Base-by-base conservation (phyloP, 2,797 vertebrate species). In the Clarias fuscus region DNA sequence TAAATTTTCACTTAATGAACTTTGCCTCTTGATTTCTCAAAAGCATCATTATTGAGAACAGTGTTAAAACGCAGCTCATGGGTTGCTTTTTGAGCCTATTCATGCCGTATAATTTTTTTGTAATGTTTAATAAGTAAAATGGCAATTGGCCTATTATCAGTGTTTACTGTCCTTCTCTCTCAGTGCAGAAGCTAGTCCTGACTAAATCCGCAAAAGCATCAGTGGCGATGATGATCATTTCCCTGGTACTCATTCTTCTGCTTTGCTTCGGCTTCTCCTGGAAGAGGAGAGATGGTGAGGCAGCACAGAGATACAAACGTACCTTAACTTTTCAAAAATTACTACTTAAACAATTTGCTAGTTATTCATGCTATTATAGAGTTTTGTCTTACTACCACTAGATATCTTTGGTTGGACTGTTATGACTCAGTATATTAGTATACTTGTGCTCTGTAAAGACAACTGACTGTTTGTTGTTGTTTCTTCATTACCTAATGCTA, bases 191-290 rank as follows among this genome's bases (percentile, higher is more conserved):
- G 22, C 91, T 90, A 0, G 92, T 94, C 27, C 86, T 96, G 87
- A 95, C 89, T 0, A 96, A 95, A 86, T 93, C 95, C 2, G 95
- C 95, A 67, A 96, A 96, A 92, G 95, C 95, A 1, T 95, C 95
- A 0, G 94, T 96, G 81, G 94, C 95, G 2, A 89, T 96, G 92
- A 95, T 96, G 95, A 93, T 93, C 24, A 96, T 96, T 82, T 96
- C 95, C n/a, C 85, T 96, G 59, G 93, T 95, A 10, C 92, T 96
- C 59, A 93, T 96, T 67, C 92, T 96, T 88, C 92, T 96, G 90
- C 94, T 96, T 70, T 96, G 95, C 84, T 95, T 96, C 62, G 94
- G 95, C n/a, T 95, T 96, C 88, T 96, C 95, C n/a, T 96, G 95
- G 95, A 94, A 93, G 70, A 94, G 92, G 88, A 93, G 94, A 68